These are phyloP conservation scores for Aegotheles bennettii DNA, from an alignment of 2,113 vertebrate species.

Conservation along the genomic window DNA sequence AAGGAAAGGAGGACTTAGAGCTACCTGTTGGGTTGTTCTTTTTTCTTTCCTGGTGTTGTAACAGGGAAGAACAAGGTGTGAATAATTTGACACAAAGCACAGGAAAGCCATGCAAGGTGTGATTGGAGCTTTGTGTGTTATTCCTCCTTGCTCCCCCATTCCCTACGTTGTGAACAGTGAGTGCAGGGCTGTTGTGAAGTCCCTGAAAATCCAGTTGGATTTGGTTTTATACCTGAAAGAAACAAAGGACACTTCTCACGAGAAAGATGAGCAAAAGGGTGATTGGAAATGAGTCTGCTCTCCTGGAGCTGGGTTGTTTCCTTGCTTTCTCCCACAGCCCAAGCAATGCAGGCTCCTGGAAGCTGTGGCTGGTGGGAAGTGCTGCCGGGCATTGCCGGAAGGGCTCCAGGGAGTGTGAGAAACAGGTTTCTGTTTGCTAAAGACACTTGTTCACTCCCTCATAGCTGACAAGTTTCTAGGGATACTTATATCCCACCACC, in stretches of 20 bases:
- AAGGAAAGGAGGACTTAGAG: not conserved
- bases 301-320: not conserved
- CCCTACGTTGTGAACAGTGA: not conserved
- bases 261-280: not conserved
- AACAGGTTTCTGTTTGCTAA: not conserved
- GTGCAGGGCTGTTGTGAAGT: not conserved
- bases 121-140: not conserved
- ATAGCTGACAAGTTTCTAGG: fast-evolving
- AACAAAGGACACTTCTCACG: not conserved
- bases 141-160: not conserved
- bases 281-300: not conserved
- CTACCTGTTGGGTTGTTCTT: not conserved
- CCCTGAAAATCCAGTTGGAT: not conserved
- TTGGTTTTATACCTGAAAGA: not conserved
- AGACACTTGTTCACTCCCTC: not conserved
- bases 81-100: not conserved
- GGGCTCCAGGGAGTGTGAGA: not conserved
- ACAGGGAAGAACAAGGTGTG: not conserved
- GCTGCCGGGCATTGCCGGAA: not conserved
- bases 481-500: not conserved
- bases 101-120: not conserved
- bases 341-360: not conserved
- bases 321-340: not conserved
- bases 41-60: not conserved
- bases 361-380: not conserved